Percentiles rank a stretch among this genome's conserved stretches.
phyloP scores from a whole-genome alignment of 2,113 vertebrate species.

The Cyanoramphus novaezelandiae region DNA sequence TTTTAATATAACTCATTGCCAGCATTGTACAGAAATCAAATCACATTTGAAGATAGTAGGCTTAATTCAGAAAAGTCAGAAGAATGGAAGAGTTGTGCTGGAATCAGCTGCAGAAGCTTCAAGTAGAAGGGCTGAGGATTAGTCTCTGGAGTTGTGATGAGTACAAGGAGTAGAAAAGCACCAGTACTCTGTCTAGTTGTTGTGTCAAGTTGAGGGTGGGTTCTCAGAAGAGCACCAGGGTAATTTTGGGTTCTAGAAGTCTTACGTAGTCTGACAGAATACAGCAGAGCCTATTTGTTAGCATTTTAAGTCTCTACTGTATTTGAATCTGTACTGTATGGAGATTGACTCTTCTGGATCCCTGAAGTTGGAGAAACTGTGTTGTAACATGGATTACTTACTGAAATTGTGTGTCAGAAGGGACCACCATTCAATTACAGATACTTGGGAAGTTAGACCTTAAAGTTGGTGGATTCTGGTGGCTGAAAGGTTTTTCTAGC shows the following conservation, averaged over 20 bases:
- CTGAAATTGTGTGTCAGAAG: neutral
- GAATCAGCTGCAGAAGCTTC: neutral
- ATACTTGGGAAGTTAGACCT: neutral
- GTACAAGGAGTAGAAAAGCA: neutral
- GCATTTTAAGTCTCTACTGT: neutral
- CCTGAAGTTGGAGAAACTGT: neutral
- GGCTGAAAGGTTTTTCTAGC: neutral
- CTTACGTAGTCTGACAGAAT: rapidly evolving
- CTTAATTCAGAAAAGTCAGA: neutral
- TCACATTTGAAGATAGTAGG: neutral
- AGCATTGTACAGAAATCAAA: neutral
- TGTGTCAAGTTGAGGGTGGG: neutral
- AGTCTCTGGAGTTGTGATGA: neutral
- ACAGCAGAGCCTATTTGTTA: neutral
- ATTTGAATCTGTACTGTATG: neutral
- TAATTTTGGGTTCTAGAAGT: neutral
- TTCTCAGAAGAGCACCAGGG: neutral
- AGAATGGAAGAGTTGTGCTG: neutral
- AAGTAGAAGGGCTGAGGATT: neutral
- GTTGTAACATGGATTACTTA: neutral
- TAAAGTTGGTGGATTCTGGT: neutral
- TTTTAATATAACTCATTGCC: neutral
- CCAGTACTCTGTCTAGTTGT: neutral
- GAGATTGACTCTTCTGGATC: neutral
- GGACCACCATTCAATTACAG: neutral